Evolutionary conservation across 1,140 invertebrate species (phyloP).

Genomic region (Panulirus ornatus): DNA sequence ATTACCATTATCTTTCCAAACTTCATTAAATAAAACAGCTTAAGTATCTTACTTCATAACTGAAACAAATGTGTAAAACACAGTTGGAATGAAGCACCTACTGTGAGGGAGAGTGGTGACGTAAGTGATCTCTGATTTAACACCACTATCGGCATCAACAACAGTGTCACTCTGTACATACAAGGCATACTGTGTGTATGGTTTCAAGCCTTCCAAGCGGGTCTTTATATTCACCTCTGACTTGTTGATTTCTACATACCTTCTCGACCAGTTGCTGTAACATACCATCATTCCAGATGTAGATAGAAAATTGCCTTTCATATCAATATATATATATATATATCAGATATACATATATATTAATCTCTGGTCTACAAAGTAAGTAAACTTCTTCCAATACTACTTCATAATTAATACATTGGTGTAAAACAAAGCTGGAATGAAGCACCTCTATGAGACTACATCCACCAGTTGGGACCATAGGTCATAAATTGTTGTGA

Average conservation of each 20-base stretch:
- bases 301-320: no score
- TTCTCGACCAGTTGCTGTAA: background rate
- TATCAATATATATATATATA: no score
- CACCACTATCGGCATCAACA: slow-evolving; percentile 42
- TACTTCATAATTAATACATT: no score
- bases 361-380: no score
- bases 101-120: slow-evolving; percentile 41
- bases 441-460: no score
- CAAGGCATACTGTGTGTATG: slow-evolving; percentile 38
- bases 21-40: background rate
- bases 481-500: no score
- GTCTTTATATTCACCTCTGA: background rate
- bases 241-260: background rate
- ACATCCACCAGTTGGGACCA: no score
- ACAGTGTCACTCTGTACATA: slow-evolving; percentile 60
- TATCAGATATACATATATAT: no score
- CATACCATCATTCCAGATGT: no score
- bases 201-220: slow-evolving; percentile 10
- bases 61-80: background rate
- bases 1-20: no score
- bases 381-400: no score
- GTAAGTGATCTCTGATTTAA: slow-evolving; percentile 40
- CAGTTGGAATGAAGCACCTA: background rate
- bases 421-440: no score
- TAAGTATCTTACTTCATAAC: background rate